These are phyloP conservation scores for Actias luna DNA, from an alignment of 2,888 invertebrate genomes.

Conservation along the genomic window DNA sequence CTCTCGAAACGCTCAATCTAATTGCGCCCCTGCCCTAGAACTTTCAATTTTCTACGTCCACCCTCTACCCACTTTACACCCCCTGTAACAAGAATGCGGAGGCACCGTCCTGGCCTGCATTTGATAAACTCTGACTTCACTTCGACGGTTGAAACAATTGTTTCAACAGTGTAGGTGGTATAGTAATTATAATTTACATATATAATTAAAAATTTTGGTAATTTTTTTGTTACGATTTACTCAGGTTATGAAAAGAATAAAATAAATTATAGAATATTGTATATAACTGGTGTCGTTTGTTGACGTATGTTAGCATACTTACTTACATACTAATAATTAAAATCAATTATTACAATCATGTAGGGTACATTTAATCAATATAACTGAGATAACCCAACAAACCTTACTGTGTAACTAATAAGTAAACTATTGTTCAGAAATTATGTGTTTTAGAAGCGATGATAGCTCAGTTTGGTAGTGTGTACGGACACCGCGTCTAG, in stretches of 20 bases:
- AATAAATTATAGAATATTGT: too few relatives aligned
- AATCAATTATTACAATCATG: too few relatives aligned
- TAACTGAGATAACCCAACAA: too few relatives aligned
- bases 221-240: neutral
- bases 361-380: too few relatives aligned
- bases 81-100: slow-evolving; percentile 36
- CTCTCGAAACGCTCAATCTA: slow-evolving; percentile 42
- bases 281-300: too few relatives aligned
- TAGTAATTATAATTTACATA: slow-evolving; percentile 10
- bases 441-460: too few relatives aligned
- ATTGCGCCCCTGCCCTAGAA: slow-evolving; percentile 50
- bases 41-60: slow-evolving; percentile 43
- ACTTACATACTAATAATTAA: too few relatives aligned
- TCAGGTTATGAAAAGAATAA: neutral
- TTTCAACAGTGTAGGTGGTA: slow-evolving; percentile 16
- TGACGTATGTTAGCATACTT: too few relatives aligned
- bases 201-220: neutral
- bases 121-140: slow-evolving; percentile 37
- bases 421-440: too few relatives aligned
- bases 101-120: slow-evolving; percentile 29
- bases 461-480: too few relatives aligned
- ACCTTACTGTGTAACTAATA: too few relatives aligned
- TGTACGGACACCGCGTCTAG: too few relatives aligned
- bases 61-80: slow-evolving; percentile 22
- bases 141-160: slow-evolving; percentile 29